Percentiles rank a stretch among this genome's conserved stretches.
These are phyloP conservation scores for Alviniconcha strummeri DNA, from an alignment of 2,888 invertebrate genomes.

Conservation along the genomic window DNA sequence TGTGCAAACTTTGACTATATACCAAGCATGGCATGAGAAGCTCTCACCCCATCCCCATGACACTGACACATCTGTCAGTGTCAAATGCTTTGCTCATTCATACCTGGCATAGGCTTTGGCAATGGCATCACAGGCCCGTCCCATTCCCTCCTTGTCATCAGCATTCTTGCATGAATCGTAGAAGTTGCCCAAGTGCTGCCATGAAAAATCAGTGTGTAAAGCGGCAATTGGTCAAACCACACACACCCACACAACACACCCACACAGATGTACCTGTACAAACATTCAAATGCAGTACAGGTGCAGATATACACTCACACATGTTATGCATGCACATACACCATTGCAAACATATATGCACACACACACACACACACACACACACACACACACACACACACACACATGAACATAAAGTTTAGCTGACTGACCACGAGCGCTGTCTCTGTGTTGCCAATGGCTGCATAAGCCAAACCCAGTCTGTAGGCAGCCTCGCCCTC, in stretches of 20 bases:
- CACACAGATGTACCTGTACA: not conserved
- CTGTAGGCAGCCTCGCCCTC: constrained; percentile 69
- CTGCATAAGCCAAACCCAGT: constrained; percentile 68
- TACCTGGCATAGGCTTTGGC: constrained; percentile 71
- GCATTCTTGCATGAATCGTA: constrained; percentile 61
- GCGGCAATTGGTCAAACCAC: not conserved
- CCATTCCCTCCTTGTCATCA: constrained; percentile 67
- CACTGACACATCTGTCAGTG: not conserved
- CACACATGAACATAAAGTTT: not conserved
- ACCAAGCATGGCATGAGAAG: too few species aligned
- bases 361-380: constrained; percentile 13
- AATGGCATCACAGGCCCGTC: constrained; percentile 72
- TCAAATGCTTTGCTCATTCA: not conserved
- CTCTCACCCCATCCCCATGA: too few species aligned
- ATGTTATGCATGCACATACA: not conserved
- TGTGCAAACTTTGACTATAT: too few species aligned
- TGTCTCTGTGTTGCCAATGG: constrained; percentile 62
- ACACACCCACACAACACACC: not conserved
- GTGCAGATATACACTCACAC: not conserved
- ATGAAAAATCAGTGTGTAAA: constrained; percentile 22
- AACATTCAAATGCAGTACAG: not conserved
- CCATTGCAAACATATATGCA: not conserved
- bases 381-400: constrained; percentile 11
- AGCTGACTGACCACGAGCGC: constrained; percentile 64
- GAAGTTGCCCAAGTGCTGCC: constrained; percentile 69